Percentiles rank a stretch among this genome's conserved stretches.
These are phyloP conservation scores for Rhabdophis nuchalis DNA, from an alignment of 2,797 vertebrate genomes.

Conservation along the genomic window DNA sequence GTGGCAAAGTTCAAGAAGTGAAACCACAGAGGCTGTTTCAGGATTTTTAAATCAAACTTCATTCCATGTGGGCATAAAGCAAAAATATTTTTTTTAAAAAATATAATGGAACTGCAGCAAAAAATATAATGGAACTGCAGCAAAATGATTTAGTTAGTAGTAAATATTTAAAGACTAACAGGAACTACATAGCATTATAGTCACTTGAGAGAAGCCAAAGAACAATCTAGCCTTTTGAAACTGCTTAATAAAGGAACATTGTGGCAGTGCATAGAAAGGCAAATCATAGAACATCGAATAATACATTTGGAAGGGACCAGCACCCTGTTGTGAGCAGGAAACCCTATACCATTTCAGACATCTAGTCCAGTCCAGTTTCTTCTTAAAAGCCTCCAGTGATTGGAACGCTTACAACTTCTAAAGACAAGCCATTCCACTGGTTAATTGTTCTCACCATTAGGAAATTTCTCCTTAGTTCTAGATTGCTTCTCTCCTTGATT, in stretches of 20 bases:
- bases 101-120: background rate
- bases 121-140: background rate
- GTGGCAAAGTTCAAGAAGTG: conserved; percentile 13
- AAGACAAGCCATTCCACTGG: background rate
- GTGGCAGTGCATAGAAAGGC: background rate
- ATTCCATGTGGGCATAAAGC: background rate
- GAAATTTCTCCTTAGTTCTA: background rate
- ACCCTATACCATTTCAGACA: background rate
- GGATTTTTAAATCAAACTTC: background rate
- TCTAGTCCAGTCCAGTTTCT: background rate
- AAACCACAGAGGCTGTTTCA: background rate
- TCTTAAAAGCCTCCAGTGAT: background rate
- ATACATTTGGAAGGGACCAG: no score
- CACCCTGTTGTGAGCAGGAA: no score
- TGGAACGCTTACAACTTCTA: background rate
- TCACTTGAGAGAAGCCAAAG: background rate
- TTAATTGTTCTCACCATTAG: background rate
- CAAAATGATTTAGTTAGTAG: background rate
- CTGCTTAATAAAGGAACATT: background rate
- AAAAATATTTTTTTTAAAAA: background rate
- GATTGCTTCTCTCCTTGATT: background rate
- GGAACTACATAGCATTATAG: background rate
- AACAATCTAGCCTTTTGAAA: background rate
- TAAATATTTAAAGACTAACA: background rate
- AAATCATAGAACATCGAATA: background rate